A percentile compares a stretch with the other conserved stretches of the same genome.
Evolutionary conservation across 1,140 invertebrate species (phyloP).

Genomic region (Calliphora vicina): DNA sequence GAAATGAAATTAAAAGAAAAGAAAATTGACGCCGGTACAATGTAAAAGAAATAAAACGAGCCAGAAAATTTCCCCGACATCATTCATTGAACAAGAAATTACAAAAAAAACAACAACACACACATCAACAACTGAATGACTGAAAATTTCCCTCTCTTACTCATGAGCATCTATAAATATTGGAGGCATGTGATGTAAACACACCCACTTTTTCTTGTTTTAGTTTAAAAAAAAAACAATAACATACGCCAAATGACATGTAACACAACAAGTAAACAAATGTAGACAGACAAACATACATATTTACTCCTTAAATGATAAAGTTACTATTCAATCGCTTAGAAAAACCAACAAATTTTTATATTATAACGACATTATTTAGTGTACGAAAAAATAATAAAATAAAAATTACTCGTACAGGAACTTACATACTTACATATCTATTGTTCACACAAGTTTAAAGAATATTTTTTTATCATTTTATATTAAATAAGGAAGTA

Average conservation of each 20-base stretch:
- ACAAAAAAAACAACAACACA: not conserved
- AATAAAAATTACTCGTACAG: no score
- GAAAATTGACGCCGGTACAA: slow-evolving; percentile 4
- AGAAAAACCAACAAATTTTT: no score
- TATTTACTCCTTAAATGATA: no score
- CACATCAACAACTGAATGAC: not conserved
- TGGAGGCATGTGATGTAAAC: not conserved
- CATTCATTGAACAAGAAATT: not conserved
- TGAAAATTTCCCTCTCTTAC: not conserved
- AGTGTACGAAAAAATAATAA: no score
- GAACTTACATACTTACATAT: no score
- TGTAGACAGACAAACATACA: not conserved
- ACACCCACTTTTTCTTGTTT: not conserved
- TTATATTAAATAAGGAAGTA: no score
- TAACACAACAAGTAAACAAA: not conserved
- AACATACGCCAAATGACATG: not conserved
- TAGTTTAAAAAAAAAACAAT: not conserved
- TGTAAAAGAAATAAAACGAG: not conserved
- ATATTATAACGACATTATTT: no score
- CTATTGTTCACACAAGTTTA: no score
- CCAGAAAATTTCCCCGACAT: not conserved
- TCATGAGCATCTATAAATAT: not conserved
- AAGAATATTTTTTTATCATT: no score
- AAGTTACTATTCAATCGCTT: no score
- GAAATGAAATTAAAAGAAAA: not conserved